A percentile compares a stretch with the other conserved stretches of the same genome.
These are phyloP conservation scores for Bhutanitis thaidina DNA, from an alignment of 2,888 invertebrate species.

Conservation along the genomic window DNA sequence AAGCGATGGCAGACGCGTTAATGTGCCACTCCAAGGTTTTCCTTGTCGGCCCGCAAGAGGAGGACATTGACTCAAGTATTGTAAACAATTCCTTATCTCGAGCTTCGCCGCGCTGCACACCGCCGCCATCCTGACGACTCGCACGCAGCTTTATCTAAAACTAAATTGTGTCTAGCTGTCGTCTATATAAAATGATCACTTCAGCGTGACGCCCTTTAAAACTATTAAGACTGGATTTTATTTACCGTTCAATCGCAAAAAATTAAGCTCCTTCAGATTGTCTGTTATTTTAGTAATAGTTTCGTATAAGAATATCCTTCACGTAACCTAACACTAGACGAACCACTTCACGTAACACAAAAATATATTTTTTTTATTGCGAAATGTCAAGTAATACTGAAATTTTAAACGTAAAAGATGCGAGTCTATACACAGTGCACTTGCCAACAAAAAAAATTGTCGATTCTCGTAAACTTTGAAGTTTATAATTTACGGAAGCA, in stretches of 20 bases:
- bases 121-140: slow-evolving; percentile 45
- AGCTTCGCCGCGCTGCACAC: slow-evolving; percentile 47
- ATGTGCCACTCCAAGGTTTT: slow-evolving; percentile 70
- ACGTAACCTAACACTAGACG: no score
- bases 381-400: no score
- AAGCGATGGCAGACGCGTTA: slow-evolving; percentile 47
- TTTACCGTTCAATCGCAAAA: no score
- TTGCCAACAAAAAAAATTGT: slow-evolving; percentile 12
- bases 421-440: no score
- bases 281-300: no score
- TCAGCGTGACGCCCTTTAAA: no score
- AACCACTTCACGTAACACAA: no score
- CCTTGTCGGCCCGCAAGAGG: slow-evolving; percentile 62
- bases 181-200: slow-evolving; percentile 14
- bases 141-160: slow-evolving; percentile 72
- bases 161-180: slow-evolving; percentile 44
- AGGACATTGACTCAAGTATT: slow-evolving; percentile 79
- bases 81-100: slow-evolving; percentile 79
- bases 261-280: no score
- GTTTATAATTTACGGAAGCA: slow-evolving; percentile 51
- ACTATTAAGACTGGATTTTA: no score
- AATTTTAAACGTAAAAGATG: no score
- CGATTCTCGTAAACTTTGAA: slow-evolving; percentile 22
- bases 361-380: no score
- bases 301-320: no score